Evolutionary conservation across 2,888 invertebrate species (phyloP).

Genomic region (Acleris literana): DNA sequence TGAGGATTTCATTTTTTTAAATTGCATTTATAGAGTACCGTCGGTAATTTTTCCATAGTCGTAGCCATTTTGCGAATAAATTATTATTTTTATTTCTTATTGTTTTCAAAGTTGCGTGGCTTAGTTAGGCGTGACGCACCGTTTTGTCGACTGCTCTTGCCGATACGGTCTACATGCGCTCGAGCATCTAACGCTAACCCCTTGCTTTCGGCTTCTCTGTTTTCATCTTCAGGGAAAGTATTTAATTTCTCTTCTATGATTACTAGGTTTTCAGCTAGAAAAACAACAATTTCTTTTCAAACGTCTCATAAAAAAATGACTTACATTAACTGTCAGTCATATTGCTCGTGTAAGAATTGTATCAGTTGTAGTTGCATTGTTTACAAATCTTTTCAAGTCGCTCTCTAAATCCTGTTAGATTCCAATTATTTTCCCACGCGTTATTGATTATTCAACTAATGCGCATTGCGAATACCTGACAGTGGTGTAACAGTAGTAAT

Average conservation of each 20-base stretch:
- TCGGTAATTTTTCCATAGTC: conserved; percentile 23
- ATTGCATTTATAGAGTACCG: conserved; percentile 3
- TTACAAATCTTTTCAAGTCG: conserved; percentile 39
- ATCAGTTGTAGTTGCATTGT: conserved; percentile 29
- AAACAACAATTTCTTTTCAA: not conserved
- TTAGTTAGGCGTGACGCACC: conserved; percentile 75
- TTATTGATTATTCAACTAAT: conserved; percentile 65
- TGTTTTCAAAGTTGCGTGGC: conserved; percentile 67
- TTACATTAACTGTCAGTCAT: not conserved
- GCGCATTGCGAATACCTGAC: conserved; percentile 50
- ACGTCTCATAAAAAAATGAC: too few relatives aligned
- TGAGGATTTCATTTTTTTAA: conserved; percentile 7
- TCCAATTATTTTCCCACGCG: conserved; percentile 66
- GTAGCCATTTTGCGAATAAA: conserved; percentile 31
- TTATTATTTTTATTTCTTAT: conserved; percentile 42
- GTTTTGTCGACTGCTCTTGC: conserved; percentile 75
- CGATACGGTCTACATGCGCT: conserved; percentile 78
- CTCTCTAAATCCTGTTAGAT: conserved; percentile 51
- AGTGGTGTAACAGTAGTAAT: conserved; percentile 60
- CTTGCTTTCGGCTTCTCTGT: conserved; percentile 62
- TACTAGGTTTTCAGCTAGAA: conserved; percentile 17
- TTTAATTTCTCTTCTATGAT: conserved; percentile 28
- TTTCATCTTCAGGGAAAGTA: conserved; percentile 49
- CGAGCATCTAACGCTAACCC: conserved; percentile 67
- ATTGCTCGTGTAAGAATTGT: not conserved